Evolutionary conservation across 2,888 invertebrate species (phyloP), one percentile per base, ranked within the genome.

Genomic region (Drosophila tanythrix): DNA sequence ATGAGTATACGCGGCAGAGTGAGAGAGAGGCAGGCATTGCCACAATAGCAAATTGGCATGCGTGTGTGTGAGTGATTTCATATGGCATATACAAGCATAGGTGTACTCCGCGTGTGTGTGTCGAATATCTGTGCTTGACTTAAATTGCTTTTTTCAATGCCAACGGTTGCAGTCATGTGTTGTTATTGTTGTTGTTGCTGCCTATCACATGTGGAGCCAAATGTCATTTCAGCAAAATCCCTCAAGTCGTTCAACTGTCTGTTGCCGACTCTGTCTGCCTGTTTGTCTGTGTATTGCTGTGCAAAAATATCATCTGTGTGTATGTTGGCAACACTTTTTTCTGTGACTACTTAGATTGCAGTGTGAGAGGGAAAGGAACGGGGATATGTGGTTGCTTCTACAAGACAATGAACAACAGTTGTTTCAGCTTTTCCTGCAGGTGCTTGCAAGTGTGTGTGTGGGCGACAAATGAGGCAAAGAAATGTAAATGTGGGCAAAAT

Each of bases 201-300:
- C 87, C 76, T 87, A 82, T 76, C 85, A 87, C 90, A 91, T 90
- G 82, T 86, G 82, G 91, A 90, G 89, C 90, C 91, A 92, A 90
- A 91, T 92, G 92, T 92, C 91, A 92, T 92, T 92, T 92, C 88
- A 88, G 85, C 81, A 89, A 88, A 92, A 86, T 92, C 92, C 92
- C 92, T 90, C 82, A 90, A 91, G 91, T 91, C 89, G 90, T 90
- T 88, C 89, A 46, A 25, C 79, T 83, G 75, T 72, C 80, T 69
- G 58, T 63, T 69, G 69, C 31, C 63, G 75, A 74, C 65, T 51
- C 38, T 35, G 51, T 35, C 52, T 70, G 27, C 68, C 53, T 61
- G n/a, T 59, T 25, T 61, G 15, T 51, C 25, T 29, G 33, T 70
- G 46, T 46, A 50, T 43, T 27, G 56, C 51, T 48, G 36, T 33